Percentiles rank a stretch among this genome's conserved stretches.
Conservation (phyloP, 2,888 invertebrate genomes). For the Herminia tarsipennalis region DNA sequence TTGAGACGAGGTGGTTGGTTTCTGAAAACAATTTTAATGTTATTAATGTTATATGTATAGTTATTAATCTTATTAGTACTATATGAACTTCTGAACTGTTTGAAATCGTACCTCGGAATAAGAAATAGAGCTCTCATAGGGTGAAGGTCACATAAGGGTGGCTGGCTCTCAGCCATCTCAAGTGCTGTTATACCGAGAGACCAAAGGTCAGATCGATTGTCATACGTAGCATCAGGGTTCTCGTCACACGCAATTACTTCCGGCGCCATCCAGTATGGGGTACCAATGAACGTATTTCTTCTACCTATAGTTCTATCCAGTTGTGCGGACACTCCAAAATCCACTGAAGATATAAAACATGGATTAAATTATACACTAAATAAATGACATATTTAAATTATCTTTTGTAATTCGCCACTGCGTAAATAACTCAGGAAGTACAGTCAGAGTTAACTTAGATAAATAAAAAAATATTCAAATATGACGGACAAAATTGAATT, state of each 20-base stretch:
- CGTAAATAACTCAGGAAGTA: too few species aligned
- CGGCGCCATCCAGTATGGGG: conserved; percentile 99
- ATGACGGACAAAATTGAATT: too few species aligned
- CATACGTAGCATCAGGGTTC: conserved; percentile 99
- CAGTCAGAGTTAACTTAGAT: too few species aligned
- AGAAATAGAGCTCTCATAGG: conserved; percentile 99
- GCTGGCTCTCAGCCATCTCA: conserved; percentile 99
- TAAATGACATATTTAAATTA: background rate
- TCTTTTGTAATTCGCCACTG: too few species aligned
- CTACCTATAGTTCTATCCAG: conserved; percentile 99
- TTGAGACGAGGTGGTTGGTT: conserved; percentile 99
- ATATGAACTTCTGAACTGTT: too few species aligned
- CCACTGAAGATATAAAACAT: conserved; percentile 87
- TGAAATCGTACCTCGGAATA: conserved; percentile 91
- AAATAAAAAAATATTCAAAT: too few species aligned
- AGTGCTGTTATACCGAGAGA: conserved; percentile 98
- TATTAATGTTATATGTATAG: background rate
- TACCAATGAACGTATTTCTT: conserved; percentile 99
- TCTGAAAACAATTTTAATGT: conserved; percentile 70
- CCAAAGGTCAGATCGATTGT: conserved; percentile 97
- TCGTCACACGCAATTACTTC: conserved; percentile 99
- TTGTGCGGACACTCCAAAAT: conserved; percentile 99
- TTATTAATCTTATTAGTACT: too few species aligned
- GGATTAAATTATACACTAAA: background rate
- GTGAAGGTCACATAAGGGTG: conserved; percentile 99